Conservation (phyloP, 2,797 vertebrate genomes). For the Glyptemys insculpta region DNA sequence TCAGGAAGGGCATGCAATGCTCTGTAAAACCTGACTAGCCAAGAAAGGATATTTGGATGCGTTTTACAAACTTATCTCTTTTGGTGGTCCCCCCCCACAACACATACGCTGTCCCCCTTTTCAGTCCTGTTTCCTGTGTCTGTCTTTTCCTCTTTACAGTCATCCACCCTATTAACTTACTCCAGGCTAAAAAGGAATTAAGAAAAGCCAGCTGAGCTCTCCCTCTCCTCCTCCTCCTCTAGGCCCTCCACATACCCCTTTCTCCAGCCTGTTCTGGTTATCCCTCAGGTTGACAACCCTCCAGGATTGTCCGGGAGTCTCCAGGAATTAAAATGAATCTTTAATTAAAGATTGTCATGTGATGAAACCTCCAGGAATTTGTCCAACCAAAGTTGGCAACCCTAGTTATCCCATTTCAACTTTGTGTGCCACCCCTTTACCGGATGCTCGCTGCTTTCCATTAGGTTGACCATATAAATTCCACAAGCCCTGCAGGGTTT, state of each 20-base stretch:
- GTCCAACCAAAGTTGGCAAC: no score
- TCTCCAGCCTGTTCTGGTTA: background rate
- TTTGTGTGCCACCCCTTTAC: background rate
- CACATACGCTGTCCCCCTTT: background rate
- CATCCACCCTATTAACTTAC: background rate
- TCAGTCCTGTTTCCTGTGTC: background rate
- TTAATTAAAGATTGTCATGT: no score
- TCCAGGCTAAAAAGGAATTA: background rate
- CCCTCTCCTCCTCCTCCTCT: background rate
- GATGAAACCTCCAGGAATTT: no score
- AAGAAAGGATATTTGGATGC: no score
- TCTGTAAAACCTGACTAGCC: no score
- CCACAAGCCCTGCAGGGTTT: background rate
- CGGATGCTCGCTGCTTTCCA: background rate
- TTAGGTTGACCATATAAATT: background rate
- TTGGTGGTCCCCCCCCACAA: background rate
- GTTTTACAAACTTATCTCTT: background rate
- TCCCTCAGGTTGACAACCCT: no score
- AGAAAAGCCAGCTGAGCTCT: background rate
- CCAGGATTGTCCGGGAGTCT: no score
- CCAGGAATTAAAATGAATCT: no score
- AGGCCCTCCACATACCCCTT: background rate
- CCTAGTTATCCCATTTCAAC: background rate
- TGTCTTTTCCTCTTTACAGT: background rate
- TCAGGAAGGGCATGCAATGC: no score